A percentile compares a stretch with the other conserved stretches of the same genome.
Evolutionary conservation across 2,797 vertebrate genomes (phyloP).

Genomic region (Tenualosa ilisha): DNA sequence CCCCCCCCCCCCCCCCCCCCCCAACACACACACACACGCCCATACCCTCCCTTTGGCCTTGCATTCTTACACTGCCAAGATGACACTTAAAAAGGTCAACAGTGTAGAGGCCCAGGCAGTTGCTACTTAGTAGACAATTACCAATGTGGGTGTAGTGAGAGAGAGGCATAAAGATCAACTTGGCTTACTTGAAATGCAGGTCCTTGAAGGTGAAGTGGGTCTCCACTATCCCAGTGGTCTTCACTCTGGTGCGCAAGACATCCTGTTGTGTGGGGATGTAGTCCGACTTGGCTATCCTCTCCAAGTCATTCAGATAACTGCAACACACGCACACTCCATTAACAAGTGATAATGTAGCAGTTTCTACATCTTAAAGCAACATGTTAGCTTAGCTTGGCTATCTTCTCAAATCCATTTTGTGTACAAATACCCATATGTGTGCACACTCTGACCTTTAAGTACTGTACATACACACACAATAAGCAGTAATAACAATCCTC

Average conservation of each 20-base stretch:
- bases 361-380: not conserved
- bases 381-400: not conserved
- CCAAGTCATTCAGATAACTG: conserved; percentile 97
- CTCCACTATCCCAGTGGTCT: conserved; percentile 97
- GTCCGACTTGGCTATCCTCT: conserved; percentile 88
- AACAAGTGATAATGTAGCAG: not conserved
- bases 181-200: conserved; percentile 93
- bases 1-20: not conserved
- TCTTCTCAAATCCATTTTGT: not conserved
- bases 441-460: not conserved
- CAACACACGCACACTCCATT: not conserved
- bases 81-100: not conserved
- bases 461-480: not conserved
- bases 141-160: not conserved
- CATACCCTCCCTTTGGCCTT: not conserved
- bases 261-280: conserved; percentile 98
- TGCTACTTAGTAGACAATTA: too few relatives aligned
- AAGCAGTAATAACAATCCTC: not conserved
- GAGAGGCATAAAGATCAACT: not conserved
- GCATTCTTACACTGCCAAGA: not conserved
- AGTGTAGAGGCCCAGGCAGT: not conserved
- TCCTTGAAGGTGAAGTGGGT: conserved; percentile 99
- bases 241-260: conserved; percentile 92
- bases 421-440: not conserved
- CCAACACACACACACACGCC: not conserved